phyloP scores from a whole-genome alignment of 2,113 vertebrate genomes.

The Pterocles burchelli region DNA sequence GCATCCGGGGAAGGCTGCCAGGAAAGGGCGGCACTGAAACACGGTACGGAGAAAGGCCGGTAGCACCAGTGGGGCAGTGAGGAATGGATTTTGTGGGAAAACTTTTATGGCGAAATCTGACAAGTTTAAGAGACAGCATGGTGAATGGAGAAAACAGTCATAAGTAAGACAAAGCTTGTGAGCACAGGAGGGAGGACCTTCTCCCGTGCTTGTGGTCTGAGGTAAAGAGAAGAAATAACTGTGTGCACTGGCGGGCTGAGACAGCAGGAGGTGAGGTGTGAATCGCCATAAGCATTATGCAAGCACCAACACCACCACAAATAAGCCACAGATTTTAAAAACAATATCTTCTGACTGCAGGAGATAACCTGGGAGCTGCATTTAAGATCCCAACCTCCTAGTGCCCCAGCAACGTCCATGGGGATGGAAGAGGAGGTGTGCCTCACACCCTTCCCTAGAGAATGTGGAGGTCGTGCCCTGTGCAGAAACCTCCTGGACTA shows the following conservation, averaged over 20 bases:
- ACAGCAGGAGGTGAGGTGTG: background rate
- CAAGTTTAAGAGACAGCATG: background rate
- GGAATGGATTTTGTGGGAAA: background rate
- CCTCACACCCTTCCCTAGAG: background rate
- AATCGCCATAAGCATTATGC: background rate
- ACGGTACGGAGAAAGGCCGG: fast-evolving
- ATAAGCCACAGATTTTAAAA: background rate
- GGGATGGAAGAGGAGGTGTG: background rate
- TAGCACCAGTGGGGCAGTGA: background rate
- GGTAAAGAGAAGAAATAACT: background rate
- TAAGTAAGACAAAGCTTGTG: background rate
- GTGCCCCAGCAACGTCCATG: background rate
- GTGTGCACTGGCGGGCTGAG: background rate
- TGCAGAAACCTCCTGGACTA: background rate
- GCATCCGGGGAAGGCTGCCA: background rate
- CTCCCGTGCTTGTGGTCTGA: background rate
- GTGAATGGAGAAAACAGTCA: background rate
- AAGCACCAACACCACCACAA: background rate
- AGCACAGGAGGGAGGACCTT: fast-evolving
- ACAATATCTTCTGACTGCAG: background rate
- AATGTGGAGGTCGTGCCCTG: background rate
- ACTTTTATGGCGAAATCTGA: background rate
- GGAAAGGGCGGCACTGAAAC: background rate
- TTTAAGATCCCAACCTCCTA: background rate
- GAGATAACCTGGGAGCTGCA: background rate